phyloP scores from a whole-genome alignment of 2,888 invertebrate species.

The Prionchulus punctatus region DNA sequence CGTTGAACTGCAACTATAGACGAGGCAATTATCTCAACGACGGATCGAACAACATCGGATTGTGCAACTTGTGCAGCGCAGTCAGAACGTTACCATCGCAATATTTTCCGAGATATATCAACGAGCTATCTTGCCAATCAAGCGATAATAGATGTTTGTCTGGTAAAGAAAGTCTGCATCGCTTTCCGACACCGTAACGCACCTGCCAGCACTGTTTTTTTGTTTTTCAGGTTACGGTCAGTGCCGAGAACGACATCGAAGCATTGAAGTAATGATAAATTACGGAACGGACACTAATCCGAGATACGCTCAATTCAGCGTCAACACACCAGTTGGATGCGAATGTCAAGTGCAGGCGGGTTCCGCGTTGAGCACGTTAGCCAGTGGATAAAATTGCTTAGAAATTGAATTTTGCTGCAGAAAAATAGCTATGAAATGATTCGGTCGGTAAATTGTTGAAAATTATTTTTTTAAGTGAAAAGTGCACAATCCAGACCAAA shows the following conservation, averaged over 20 bases:
- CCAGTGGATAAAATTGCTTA: too few relatives aligned
- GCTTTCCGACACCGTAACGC: too few relatives aligned
- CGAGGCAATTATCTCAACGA: not conserved
- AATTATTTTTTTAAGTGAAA: too few relatives aligned
- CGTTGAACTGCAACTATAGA: not conserved
- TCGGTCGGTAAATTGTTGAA: too few relatives aligned
- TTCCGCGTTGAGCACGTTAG: not conserved
- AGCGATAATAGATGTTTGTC: not conserved
- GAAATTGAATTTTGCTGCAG: not conserved
- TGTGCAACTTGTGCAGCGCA: not conserved
- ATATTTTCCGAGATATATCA: not conserved
- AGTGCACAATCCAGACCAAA: too few relatives aligned
- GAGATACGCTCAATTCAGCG: not conserved
- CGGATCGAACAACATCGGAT: not conserved
- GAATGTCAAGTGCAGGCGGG: not conserved
- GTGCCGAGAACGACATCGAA: not conserved
- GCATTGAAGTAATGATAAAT: not conserved
- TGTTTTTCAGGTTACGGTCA: not conserved
- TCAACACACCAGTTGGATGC: not conserved
- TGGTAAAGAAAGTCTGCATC: not conserved
- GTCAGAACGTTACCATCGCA: not conserved
- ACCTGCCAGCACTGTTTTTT: not conserved
- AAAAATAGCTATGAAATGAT: too few relatives aligned
- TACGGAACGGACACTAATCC: not conserved
- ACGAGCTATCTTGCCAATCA: not conserved